Percentiles rank a stretch among this genome's conserved stretches.
Evolutionary conservation across 2,113 vertebrate genomes (phyloP).

Genomic region (Dunckerocampus dactyliophorus): DNA sequence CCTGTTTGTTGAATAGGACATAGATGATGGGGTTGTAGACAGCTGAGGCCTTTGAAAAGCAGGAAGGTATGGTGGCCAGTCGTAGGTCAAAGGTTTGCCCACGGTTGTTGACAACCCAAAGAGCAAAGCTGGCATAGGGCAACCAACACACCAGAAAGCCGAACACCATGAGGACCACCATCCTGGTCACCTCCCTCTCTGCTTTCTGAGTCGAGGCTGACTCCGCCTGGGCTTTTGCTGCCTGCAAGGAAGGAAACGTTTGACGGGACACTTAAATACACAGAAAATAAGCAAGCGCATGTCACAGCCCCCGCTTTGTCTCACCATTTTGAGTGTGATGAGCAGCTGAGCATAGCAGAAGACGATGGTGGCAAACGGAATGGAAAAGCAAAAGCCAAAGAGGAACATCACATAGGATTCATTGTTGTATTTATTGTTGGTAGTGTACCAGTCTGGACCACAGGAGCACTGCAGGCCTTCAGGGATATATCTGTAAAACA

Average conservation of each 20-base stretch:
- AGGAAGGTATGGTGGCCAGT: conserved; percentile 61
- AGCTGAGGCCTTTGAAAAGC: conserved; percentile 69
- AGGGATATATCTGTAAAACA: conserved; percentile 69
- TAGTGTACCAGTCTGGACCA: conserved; percentile 76
- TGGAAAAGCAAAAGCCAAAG: conserved; percentile 73
- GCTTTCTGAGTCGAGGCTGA: conserved; percentile 74
- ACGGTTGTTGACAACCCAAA: conserved; percentile 66
- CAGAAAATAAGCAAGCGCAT: background rate
- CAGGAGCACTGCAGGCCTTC: conserved; percentile 76
- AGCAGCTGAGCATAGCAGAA: conserved; percentile 74
- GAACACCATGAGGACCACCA: conserved; percentile 73
- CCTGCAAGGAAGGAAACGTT: conserved; percentile 39
- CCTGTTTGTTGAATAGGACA: conserved; percentile 74
- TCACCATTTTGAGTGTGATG: conserved; percentile 69
- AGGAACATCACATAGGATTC: conserved; percentile 75
- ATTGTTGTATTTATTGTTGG: conserved; percentile 75
- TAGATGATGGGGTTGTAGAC: conserved; percentile 76
- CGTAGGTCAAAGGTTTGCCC: conserved; percentile 62
- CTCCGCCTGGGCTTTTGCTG: conserved; percentile 67
- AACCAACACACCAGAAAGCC: conserved; percentile 73
- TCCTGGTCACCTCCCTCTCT: conserved; percentile 72
- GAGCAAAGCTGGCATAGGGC: conserved; percentile 65
- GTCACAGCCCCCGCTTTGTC: conserved; percentile 3
- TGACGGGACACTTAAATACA: background rate
- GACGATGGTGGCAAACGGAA: conserved; percentile 60